phyloP scores from a whole-genome alignment of 2,888 invertebrate genomes.

The Balanococcus diminutus region DNA sequence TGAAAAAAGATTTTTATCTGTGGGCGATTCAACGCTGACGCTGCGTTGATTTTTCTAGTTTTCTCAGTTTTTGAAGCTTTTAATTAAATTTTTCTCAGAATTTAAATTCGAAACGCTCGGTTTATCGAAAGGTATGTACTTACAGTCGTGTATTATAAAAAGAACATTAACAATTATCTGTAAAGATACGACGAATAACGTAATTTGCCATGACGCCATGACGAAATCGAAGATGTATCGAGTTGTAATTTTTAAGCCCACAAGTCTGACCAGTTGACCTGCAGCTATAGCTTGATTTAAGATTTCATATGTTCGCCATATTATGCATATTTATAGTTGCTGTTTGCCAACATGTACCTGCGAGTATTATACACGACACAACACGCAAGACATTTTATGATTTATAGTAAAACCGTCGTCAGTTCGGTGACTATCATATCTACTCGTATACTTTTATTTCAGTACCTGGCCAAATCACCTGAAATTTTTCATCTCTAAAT shows the following conservation, averaged over 20 bases:
- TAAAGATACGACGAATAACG: background rate
- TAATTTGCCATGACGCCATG: background rate
- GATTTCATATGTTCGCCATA: background rate
- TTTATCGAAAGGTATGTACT: background rate
- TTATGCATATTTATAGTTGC: background rate
- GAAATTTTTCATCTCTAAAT: background rate
- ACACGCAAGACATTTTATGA: background rate
- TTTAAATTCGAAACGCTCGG: background rate
- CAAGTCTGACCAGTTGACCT: background rate
- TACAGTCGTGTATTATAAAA: background rate
- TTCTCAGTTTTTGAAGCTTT: background rate
- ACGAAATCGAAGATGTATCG: background rate
- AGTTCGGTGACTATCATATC: background rate
- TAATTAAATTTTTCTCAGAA: background rate
- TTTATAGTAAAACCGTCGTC: background rate
- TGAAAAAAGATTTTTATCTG: too few relatives aligned
- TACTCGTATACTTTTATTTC: background rate
- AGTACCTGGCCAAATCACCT: background rate
- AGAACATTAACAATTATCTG: background rate
- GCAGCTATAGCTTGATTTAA: background rate
- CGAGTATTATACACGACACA: background rate
- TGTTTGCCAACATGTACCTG: background rate
- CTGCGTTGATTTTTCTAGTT: background rate
- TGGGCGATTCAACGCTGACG: too few relatives aligned
- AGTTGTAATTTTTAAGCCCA: background rate